Conservation (phyloP, 2,888 invertebrate species). For the Xylota sylvarum region DNA sequence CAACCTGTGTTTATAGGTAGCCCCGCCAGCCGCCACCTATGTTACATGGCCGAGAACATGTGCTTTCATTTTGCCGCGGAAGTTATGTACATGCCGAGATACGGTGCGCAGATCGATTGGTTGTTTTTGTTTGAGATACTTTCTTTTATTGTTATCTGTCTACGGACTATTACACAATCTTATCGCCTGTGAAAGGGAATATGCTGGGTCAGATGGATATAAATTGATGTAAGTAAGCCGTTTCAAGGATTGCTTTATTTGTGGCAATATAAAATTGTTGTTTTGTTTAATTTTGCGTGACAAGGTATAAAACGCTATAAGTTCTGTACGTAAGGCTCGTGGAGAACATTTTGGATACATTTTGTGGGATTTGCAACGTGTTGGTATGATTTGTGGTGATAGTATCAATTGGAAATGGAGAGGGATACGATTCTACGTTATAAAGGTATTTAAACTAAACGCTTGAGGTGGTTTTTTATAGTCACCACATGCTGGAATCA, state of each 20-base stretch:
- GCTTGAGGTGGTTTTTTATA: too few species aligned
- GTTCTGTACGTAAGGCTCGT: neutral
- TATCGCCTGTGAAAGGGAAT: constrained; percentile 66
- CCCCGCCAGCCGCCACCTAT: constrained; percentile 2
- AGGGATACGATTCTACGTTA: neutral
- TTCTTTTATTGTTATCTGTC: constrained; percentile 71
- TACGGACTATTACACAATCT: constrained; percentile 71
- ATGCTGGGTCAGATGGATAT: constrained; percentile 59
- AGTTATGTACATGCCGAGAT: constrained; percentile 49
- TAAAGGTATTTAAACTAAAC: neutral
- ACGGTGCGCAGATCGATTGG: constrained; percentile 15
- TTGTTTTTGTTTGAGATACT: constrained; percentile 62
- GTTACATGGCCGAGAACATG: constrained; percentile 45
- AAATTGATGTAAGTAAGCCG: constrained; percentile 41
- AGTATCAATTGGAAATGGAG: neutral
- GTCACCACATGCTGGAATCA: too few species aligned
- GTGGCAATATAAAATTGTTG: constrained; percentile 36
- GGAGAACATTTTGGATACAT: neutral
- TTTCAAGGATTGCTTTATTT: constrained; percentile 31
- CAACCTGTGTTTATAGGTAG: constrained; percentile 57
- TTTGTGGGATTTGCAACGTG: constrained; percentile 22
- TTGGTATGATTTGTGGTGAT: neutral
- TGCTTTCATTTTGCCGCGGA: constrained; percentile 67
- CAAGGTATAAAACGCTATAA: too few species aligned
- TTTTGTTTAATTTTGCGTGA: constrained; percentile 57